Percentiles rank a stretch among this genome's conserved stretches.
phyloP scores from a whole-genome alignment of 1,140 invertebrate genomes.

The Pararge aegeria region DNA sequence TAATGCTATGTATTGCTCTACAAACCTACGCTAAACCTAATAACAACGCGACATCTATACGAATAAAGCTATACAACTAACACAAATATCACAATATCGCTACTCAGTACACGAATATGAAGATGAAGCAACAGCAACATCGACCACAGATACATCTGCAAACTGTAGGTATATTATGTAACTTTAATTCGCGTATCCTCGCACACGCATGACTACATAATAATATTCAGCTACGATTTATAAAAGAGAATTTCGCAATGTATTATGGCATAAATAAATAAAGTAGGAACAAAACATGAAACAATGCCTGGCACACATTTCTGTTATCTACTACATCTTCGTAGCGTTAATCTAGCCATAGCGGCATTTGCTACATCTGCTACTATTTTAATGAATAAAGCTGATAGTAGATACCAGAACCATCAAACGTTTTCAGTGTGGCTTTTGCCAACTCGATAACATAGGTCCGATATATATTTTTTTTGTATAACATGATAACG shows the following conservation, averaged over 20 bases:
- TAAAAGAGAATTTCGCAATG: constrained; percentile 19
- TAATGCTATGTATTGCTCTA: constrained; percentile 24
- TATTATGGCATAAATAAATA: constrained; percentile 31
- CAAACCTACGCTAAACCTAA: constrained; percentile 23
- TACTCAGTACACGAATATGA: constrained; percentile 55
- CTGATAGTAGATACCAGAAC: no score
- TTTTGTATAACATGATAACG: no score
- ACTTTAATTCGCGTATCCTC: constrained; percentile 38
- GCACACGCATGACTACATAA: constrained; percentile 42
- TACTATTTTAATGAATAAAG: no score
- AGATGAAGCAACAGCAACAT: constrained; percentile 49
- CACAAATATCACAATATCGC: constrained; percentile 73
- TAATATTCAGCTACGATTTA: constrained; percentile 32
- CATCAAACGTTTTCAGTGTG: no score
- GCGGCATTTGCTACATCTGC: no score
- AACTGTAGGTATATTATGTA: constrained; percentile 45
- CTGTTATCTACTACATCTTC: constrained; percentile 2
- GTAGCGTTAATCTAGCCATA: no score
- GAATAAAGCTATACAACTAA: constrained; percentile 51
- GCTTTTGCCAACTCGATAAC: no score
- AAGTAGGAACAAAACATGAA: constrained; percentile 22
- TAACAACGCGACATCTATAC: constrained; percentile 39
- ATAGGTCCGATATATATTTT: no score
- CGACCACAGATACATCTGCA: constrained; percentile 51
- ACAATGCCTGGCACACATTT: constrained; percentile 16